phyloP scores from a whole-genome alignment of 2,113 vertebrate genomes.

The Martes martes region DNA sequence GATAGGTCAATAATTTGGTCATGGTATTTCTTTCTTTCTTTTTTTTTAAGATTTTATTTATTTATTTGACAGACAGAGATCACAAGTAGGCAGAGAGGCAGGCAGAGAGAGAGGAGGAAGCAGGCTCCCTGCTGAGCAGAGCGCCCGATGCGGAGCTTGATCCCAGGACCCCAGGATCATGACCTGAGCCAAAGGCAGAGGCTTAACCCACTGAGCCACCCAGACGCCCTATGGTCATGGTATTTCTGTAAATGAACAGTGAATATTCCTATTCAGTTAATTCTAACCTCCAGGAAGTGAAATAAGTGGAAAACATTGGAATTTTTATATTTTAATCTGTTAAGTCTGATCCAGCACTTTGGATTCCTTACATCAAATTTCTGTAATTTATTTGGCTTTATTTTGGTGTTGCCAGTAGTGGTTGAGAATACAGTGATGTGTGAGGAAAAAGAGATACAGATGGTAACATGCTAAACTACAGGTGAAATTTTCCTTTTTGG shows the following conservation, averaged over 20 bases:
- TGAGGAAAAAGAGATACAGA: not conserved
- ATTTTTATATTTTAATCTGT: not conserved
- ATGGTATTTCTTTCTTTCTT: not conserved
- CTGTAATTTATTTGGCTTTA: not conserved
- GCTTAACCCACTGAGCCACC: no score
- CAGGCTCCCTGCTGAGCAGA: no score
- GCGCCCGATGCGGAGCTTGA: fast-evolving
- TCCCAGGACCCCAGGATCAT: no score
- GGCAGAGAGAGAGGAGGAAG: no score
- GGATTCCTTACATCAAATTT: not conserved
- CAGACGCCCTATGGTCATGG: not conserved
- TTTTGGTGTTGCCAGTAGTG: not conserved
- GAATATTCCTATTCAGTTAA: not conserved
- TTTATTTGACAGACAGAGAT: no score
- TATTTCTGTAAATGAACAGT: not conserved
- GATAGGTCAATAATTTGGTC: not conserved
- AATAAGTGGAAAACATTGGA: not conserved
- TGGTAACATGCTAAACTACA: not conserved
- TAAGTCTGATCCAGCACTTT: not conserved
- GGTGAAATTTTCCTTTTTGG: not conserved
- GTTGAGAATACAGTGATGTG: not conserved
- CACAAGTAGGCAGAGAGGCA: no score
- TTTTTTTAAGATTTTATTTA: no score
- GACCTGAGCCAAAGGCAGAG: no score
- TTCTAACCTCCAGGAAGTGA: not conserved